phyloP scores from a whole-genome alignment of 2,113 vertebrate species.

The Sardina pilchardus region DNA sequence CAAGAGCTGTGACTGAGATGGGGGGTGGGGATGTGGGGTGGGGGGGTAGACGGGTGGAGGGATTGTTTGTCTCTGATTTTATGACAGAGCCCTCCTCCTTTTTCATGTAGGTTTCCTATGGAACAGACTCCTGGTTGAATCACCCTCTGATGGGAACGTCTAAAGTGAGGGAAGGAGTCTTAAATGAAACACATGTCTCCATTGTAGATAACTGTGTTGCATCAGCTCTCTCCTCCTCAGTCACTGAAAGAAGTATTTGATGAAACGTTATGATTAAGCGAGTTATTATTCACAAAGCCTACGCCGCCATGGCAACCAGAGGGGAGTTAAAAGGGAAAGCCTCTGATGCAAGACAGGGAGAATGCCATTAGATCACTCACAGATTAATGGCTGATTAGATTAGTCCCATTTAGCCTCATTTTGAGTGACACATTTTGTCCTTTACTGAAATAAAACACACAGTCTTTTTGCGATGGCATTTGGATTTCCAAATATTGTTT shows the following conservation, averaged over 20 bases:
- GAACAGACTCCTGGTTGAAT: constrained; percentile 55
- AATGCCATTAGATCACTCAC: neutral
- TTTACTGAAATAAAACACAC: neutral
- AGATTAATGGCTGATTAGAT: neutral
- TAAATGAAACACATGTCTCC: constrained; percentile 31
- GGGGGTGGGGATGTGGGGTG: neutral
- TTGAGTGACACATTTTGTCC: constrained; percentile 25
- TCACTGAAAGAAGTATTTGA: constrained; percentile 17
- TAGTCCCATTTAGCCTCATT: neutral
- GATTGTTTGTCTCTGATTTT: neutral
- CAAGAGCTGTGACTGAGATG: neutral
- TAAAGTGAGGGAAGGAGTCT: constrained; percentile 50
- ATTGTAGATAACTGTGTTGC: constrained; percentile 46
- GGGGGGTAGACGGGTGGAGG: neutral
- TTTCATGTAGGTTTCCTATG: constrained; percentile 45
- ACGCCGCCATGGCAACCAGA: neutral
- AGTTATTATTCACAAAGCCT: constrained; percentile 18
- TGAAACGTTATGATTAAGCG: constrained; percentile 18
- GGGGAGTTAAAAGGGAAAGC: constrained; percentile 8
- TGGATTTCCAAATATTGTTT: constrained; percentile 18
- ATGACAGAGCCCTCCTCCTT: constrained; percentile 35
- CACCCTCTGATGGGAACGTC: constrained; percentile 47
- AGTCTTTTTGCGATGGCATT: neutral
- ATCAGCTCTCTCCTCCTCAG: constrained; percentile 41
- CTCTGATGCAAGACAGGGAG: constrained; percentile 3